Evolutionary conservation across 2,888 invertebrate species (phyloP).

Genomic region (Drosophila heteroneura): DNA sequence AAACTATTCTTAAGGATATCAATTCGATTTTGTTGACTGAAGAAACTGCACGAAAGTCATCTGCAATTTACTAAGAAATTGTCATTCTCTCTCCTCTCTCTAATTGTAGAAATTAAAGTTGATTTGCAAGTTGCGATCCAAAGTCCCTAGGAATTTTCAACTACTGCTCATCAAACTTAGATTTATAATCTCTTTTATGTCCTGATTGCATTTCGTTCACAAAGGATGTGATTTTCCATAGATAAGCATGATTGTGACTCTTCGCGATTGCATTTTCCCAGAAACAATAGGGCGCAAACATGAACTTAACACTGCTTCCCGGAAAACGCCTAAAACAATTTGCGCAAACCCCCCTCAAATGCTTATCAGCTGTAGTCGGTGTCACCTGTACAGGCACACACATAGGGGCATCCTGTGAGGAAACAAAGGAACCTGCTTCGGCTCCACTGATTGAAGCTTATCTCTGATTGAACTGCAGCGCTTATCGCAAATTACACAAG

Average conservation of each 20-base stretch:
- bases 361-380: slow-evolving; percentile 44
- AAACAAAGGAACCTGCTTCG: slow-evolving; percentile 45
- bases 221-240: slow-evolving; percentile 32
- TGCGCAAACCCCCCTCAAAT: slow-evolving; percentile 47
- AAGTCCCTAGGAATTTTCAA: background rate
- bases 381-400: slow-evolving; percentile 63
- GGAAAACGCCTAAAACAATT: slow-evolving; percentile 68
- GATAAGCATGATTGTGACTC: slow-evolving; percentile 31
- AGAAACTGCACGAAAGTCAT: background rate
- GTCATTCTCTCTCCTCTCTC: background rate
- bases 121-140: background rate
- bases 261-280: slow-evolving; percentile 60
- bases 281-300: slow-evolving; percentile 75
- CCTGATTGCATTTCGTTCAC: slow-evolving; percentile 7
- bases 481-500: slow-evolving; percentile 74
- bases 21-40: background rate
- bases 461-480: slow-evolving; percentile 66
- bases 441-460: slow-evolving; percentile 61
- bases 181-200: background rate
- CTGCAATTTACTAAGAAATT: background rate
- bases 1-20: background rate
- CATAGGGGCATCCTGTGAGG: slow-evolving; percentile 64
- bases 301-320: slow-evolving; percentile 75
- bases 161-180: background rate
- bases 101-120: background rate